Evolutionary conservation across 2,888 invertebrate genomes (phyloP).

Genomic region (Proisotoma minuta): DNA sequence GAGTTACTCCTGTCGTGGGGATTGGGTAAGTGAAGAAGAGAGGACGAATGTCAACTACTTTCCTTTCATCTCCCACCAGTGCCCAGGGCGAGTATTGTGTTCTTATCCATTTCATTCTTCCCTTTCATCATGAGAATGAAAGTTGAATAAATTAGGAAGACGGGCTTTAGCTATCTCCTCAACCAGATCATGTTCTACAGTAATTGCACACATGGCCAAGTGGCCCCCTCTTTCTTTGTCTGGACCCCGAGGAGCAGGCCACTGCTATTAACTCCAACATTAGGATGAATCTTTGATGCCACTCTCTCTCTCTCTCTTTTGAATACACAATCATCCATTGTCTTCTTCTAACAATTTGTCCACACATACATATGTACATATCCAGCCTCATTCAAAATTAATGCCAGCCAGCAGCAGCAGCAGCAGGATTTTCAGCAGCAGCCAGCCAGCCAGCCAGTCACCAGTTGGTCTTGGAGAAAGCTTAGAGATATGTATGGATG

Average conservation of each 20-base stretch:
- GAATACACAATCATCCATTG: too few species aligned
- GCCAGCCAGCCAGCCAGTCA: too few species aligned
- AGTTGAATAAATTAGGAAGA: slow-evolving; percentile 4
- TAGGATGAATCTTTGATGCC: slow-evolving; percentile 11
- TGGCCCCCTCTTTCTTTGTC: too few species aligned
- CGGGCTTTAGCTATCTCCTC: neutral
- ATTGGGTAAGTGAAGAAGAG: neutral
- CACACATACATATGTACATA: too few species aligned
- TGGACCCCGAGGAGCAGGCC: too few species aligned
- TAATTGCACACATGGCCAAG: neutral
- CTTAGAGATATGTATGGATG: too few species aligned
- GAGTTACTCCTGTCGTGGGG: neutral
- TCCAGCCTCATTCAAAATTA: too few species aligned
- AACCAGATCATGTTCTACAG: slow-evolving; percentile 4
- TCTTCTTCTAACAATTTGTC: too few species aligned
- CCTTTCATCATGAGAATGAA: slow-evolving; percentile 4
- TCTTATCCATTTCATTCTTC: neutral
- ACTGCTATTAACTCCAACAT: slow-evolving; percentile 3
- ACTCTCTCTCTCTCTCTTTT: too few species aligned
- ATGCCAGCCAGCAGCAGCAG: too few species aligned
- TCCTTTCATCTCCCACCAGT: slow-evolving; percentile 1
- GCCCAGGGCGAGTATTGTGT: slow-evolving; percentile 2
- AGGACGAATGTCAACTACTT: neutral
- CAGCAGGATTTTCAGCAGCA: too few species aligned
- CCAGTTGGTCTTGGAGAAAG: too few species aligned